phyloP scores from a whole-genome alignment of 2,797 vertebrate species.

The Glyptemys insculpta region DNA sequence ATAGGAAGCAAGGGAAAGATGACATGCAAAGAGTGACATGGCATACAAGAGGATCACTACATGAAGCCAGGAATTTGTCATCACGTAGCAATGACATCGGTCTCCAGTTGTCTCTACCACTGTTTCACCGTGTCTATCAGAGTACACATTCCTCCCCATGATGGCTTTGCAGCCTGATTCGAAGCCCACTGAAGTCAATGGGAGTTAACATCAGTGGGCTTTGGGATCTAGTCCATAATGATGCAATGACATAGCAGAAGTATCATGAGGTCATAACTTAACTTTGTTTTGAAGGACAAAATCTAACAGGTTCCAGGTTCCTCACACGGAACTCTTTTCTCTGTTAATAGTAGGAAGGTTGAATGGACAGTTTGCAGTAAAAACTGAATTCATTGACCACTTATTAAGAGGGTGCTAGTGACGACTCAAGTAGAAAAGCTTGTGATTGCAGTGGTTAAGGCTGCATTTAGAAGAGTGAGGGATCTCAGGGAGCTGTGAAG shows the following conservation, averaged over 20 bases:
- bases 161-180: constrained; percentile 39
- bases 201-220: constrained; percentile 44
- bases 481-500: constrained; percentile 12
- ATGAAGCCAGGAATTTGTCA: constrained; percentile 75
- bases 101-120: constrained; percentile 12
- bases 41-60: constrained; percentile 50
- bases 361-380: background rate
- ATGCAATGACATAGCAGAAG: background rate
- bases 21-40: constrained; percentile 60
- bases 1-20: constrained; percentile 71
- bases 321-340: background rate
- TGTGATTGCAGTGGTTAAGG: constrained; percentile 28
- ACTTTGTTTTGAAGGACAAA: constrained; percentile 44
- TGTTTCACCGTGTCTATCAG: constrained; percentile 51
- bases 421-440: constrained; percentile 46
- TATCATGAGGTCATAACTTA: constrained; percentile 61
- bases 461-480: constrained; percentile 8
- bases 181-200: constrained; percentile 52
- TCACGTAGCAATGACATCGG: constrained; percentile 50
- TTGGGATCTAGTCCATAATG: constrained; percentile 13
- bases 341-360: constrained; percentile 30
- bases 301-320: constrained; percentile 37
- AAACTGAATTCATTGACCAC: constrained; percentile 1
- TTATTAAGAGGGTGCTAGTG: constrained; percentile 4
- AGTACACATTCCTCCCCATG: constrained; percentile 21